Evolutionary conservation across 2,113 vertebrate genomes (phyloP).

Genomic region (Platycercus adscitus): DNA sequence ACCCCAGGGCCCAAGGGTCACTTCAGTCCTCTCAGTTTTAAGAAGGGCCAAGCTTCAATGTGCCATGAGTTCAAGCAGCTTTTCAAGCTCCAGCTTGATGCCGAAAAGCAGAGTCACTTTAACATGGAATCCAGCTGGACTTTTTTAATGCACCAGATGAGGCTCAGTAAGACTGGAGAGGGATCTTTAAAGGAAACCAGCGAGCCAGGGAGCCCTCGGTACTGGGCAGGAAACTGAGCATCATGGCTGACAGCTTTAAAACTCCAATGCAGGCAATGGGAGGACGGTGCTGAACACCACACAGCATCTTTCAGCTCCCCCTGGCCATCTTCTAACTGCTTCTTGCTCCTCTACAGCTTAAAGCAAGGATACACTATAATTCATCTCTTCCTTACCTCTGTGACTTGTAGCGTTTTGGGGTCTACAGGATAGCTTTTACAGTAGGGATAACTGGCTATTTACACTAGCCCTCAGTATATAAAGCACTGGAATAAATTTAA

Average conservation of each 20-base stretch:
- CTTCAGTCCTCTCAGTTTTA: not conserved
- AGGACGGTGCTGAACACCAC: not conserved
- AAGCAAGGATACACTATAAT: not conserved
- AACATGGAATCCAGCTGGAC: not conserved
- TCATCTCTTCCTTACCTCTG: not conserved
- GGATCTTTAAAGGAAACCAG: not conserved
- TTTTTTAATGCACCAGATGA: not conserved
- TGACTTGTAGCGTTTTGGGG: accelerated
- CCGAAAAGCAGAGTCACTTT: not conserved
- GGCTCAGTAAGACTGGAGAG: not conserved
- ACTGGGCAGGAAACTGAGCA: not conserved
- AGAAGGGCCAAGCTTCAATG: not conserved
- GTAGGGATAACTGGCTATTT: not conserved
- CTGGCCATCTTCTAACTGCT: not conserved
- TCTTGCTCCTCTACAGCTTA: not conserved
- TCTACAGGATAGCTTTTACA: not conserved
- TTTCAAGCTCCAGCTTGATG: not conserved
- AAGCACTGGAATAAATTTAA: not conserved
- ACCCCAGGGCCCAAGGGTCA: not conserved
- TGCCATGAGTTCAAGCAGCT: not conserved
- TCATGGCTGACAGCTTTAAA: not conserved
- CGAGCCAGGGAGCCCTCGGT: not conserved
- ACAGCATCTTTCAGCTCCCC: not conserved
- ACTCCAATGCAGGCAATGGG: not conserved
- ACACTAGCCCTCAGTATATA: not conserved